Base-by-base conservation (phyloP, 2,888 invertebrate genomes). In the Trissonchulus sp. region DNA sequence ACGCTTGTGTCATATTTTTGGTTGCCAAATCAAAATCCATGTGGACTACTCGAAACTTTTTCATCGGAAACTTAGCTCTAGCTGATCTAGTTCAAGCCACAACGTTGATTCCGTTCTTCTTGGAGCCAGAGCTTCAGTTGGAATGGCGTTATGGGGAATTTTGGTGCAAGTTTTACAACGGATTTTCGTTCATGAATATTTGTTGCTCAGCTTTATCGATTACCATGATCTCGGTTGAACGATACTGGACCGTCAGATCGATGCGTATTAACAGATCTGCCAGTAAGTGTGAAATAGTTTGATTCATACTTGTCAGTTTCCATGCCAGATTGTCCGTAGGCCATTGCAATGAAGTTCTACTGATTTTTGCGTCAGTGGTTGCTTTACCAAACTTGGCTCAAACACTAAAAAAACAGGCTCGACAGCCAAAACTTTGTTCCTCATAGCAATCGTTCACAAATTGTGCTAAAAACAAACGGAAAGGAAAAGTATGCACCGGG, bases 91-190 rank as follows among this genome's bases (percentile, higher is more conserved):
- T 65, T n/a, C 68, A 33, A 33, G 31, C 68, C 8, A 28, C 35
- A 33, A 33, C 33, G 8, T 30, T 65, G 35, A 65, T 65, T n/a
- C 68, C 68, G 18, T 34, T 65, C 18, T 30, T 65, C n/a, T 18
- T 34, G 31, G 31, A 15, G 15, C 68, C 68, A 65, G 68, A 65
- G n/a, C 35, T 65, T 8, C 15, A 34, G 8, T n/a, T 65, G 18
- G 68, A 65, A 65, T 65, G 68, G 68, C 8, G 8, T 28, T 65
- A 65, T 34, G 68, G 68, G 35, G 68, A 30, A 8, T 65, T 65
- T 33, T 33, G 31, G 68, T 65, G 68, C n/a, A 65, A 65, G n/a
- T 65, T 65, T 28, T 65, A 30, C 18, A 65, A 65, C 68, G 68
- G 33, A 18, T 65, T 65, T 28, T 8, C 35, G 8, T 30, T 30